Base-by-base conservation (phyloP, 2,797 vertebrate genomes). In the Sebastiscus tertius region DNA sequence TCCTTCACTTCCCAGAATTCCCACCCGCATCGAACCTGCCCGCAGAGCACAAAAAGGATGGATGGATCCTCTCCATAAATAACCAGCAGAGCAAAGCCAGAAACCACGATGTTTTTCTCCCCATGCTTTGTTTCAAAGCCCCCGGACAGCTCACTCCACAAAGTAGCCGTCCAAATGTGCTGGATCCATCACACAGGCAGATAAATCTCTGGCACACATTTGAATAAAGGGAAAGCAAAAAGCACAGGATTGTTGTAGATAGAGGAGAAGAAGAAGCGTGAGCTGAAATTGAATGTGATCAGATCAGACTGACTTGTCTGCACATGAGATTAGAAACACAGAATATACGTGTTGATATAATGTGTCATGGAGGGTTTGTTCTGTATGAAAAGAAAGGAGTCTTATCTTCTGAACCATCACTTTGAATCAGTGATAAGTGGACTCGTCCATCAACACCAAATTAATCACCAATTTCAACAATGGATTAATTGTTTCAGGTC, bases 21-120 rank as follows among this genome's bases (percentile, higher is more conserved):
- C 87, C 92, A 82, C 93, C 91, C 88, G 86, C 91, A 90, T 93
- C 55, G 86, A 79, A 80, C 61, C 84, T 86, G 83, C 88, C 92
- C 87, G 55, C 89, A 87, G 86, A 89, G 91, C 91, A 89, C 86
- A 90, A 91, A 72, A 91, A 86, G 87, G 88, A 94, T 87, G 91
- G 91, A 92, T 92, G 92, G 93, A 93, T 93, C 81, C 87, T 89
- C 89, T 94, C 94, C 94, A 94, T 94, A 93, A 95, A 95, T 93
- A 93, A 94, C 92, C 90, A 73, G 73, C 87, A 65, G 87, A 90
- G 89, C 86, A 46, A 71, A 87, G 87, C 92, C 90, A 90, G 91
- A 93, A 93, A 92, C 92, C 93, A 69, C 90, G 2, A 72, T 90
- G 93, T 92, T 42, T 90, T 92, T 80, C 89, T 83, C 89, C 84